Evolutionary conservation across 2,797 vertebrate species (phyloP).

Genomic region (Lycodopsis pacificus): DNA sequence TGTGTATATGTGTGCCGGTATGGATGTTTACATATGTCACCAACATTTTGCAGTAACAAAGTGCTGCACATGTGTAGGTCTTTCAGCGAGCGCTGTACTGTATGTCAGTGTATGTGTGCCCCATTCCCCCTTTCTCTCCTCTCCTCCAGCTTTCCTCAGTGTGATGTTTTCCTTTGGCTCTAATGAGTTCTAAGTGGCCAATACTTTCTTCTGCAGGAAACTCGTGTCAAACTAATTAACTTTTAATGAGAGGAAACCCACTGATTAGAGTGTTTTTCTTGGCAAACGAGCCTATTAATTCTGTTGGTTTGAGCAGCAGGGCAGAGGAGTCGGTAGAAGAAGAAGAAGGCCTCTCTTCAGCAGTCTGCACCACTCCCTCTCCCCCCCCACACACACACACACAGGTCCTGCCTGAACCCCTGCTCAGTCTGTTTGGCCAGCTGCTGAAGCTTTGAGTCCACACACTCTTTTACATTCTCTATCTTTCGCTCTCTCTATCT

Average conservation of each 20-base stretch:
- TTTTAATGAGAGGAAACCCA: conserved; percentile 92
- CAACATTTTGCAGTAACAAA: conserved; percentile 57
- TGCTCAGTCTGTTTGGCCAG: conserved; percentile 79
- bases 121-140: conserved; percentile 62
- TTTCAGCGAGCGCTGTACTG: conserved; percentile 28
- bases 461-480: conserved; percentile 27
- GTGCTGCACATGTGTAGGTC: conserved; percentile 48
- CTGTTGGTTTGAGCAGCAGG: conserved; percentile 83
- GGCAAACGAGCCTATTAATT: conserved; percentile 89
- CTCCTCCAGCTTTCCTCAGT: conserved; percentile 73
- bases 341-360: conserved; percentile 74
- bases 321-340: conserved; percentile 70
- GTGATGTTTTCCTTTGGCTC: conserved; percentile 85
- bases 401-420: conserved; percentile 48
- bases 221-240: conserved; percentile 90
- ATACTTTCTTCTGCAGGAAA: conserved; percentile 89
- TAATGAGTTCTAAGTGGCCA: conserved; percentile 90
- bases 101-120: conserved; percentile 23
- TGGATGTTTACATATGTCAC: conserved; percentile 63
- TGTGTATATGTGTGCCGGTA: conserved; percentile 57
- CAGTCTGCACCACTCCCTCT: conserved; percentile 59
- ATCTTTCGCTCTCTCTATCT: neutral
- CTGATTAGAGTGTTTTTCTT: conserved; percentile 93
- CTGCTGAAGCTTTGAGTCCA: conserved; percentile 66
- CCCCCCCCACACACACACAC: conserved; percentile 15